Conservation (phyloP, 2,797 vertebrate species). For the Leucoraja ocellata region DNA sequence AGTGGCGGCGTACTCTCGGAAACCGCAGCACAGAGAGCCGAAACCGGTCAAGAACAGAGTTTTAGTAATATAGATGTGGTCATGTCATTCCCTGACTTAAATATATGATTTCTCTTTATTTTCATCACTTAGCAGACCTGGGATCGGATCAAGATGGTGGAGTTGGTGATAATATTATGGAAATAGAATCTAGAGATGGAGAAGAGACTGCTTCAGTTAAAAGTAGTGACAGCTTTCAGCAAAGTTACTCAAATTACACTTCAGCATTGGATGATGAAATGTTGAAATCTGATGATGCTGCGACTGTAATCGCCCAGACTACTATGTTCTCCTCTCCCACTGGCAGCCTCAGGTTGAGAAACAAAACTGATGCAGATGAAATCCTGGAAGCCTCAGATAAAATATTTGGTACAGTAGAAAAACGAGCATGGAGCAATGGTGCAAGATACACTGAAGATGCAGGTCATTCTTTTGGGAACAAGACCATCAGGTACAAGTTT, state of each 20-base stretch:
- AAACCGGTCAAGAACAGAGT: no score
- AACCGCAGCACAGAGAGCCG: no score
- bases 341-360: slow-evolving; percentile 49
- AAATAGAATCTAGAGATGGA: slow-evolving; percentile 46
- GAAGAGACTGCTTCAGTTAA: slow-evolving; percentile 57
- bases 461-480: slow-evolving; percentile 62
- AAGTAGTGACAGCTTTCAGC: slow-evolving; percentile 44
- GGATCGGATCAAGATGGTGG: slow-evolving; percentile 43
- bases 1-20: no score
- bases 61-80: no score
- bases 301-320: slow-evolving; percentile 68
- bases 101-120: neutral
- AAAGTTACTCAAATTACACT: slow-evolving; percentile 43
- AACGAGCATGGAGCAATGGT: slow-evolving; percentile 46
- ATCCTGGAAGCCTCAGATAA: slow-evolving; percentile 4
- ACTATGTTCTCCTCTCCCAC: slow-evolving; percentile 68
- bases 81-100: neutral
- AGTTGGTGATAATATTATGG: slow-evolving; percentile 45
- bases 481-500: slow-evolving; percentile 53
- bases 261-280: slow-evolving; percentile 53
- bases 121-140: slow-evolving; percentile 51
- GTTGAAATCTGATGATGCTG: slow-evolving; percentile 56
- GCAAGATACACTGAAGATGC: slow-evolving; percentile 62
- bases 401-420: neutral
- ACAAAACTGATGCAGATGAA: slow-evolving; percentile 44